Evolutionary conservation across 2,113 vertebrate species (phyloP).

Genomic region (Aepyceros melampus): DNA sequence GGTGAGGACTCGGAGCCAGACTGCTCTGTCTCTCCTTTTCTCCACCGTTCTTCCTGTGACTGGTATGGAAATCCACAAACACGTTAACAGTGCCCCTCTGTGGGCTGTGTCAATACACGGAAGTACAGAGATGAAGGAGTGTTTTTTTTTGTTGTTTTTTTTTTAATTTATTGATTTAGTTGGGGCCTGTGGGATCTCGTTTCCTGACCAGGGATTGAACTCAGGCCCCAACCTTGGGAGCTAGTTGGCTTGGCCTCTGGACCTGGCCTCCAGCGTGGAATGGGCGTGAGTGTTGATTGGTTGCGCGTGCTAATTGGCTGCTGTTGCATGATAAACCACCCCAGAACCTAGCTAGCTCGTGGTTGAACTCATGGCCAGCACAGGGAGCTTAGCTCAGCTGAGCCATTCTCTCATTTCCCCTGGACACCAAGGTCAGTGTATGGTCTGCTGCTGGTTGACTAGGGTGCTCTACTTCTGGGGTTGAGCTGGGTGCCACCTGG

Average conservation of each 20-base stretch:
- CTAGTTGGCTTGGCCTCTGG: no score
- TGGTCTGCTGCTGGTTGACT: neutral
- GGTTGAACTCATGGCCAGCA: neutral
- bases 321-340: neutral
- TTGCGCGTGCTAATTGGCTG: neutral
- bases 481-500: neutral
- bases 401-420: neutral
- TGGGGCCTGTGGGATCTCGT: no score
- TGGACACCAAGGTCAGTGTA: neutral
- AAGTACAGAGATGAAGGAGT: neutral
- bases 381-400: neutral
- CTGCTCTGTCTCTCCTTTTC: neutral
- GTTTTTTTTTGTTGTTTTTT: no score
- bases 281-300: neutral
- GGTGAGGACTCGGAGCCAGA: neutral
- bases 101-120: neutral
- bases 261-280: neutral
- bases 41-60: neutral
- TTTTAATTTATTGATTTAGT: no score
- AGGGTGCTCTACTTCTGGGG: neutral
- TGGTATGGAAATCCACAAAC: neutral
- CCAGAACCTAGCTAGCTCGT: neutral
- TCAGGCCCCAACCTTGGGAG: no score
- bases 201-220: no score
- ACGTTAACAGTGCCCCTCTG: neutral